These are phyloP conservation scores for Phalloptychus januarius DNA, from an alignment of 2,797 vertebrate species.

Conservation along the genomic window DNA sequence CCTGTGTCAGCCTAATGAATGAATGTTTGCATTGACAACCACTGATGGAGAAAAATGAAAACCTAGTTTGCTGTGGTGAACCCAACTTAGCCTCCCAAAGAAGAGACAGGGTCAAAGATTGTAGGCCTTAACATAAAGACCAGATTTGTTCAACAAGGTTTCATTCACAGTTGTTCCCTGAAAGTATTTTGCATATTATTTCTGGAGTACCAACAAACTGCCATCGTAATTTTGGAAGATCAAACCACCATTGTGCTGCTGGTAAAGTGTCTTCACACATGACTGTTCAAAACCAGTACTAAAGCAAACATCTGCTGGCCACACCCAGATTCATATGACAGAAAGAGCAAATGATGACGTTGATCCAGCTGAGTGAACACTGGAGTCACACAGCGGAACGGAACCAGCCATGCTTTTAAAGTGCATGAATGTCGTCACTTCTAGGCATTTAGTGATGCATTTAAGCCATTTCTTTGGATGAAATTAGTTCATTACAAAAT, in stretches of 20 bases:
- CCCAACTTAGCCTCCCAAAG: conserved; percentile 15
- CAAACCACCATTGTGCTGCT: conserved; percentile 17
- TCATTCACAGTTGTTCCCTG: conserved; percentile 55
- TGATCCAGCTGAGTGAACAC: conserved; percentile 1
- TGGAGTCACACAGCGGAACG: background rate
- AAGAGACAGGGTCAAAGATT: conserved; percentile 39
- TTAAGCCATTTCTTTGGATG: background rate
- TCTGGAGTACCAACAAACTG: conserved; percentile 16
- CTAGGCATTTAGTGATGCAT: background rate
- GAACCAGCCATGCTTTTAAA: background rate
- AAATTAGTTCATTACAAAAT: background rate
- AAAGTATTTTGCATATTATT: conserved; percentile 15
- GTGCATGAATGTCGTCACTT: background rate
- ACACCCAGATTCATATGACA: conserved; percentile 26
- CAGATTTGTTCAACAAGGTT: conserved; percentile 22
- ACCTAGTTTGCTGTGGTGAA: background rate
- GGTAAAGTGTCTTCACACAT: background rate
- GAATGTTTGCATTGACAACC: conserved; percentile 23
- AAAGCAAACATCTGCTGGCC: conserved; percentile 26
- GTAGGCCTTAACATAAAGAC: conserved; percentile 35
- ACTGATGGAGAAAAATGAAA: conserved; percentile 16
- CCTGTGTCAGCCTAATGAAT: conserved; percentile 28
- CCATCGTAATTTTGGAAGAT: conserved; percentile 42
- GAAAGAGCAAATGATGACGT: conserved; percentile 3
- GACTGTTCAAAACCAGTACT: conserved; percentile 13